phyloP scores from a whole-genome alignment of 1,140 invertebrate genomes.

The Lanistes nyassanus region DNA sequence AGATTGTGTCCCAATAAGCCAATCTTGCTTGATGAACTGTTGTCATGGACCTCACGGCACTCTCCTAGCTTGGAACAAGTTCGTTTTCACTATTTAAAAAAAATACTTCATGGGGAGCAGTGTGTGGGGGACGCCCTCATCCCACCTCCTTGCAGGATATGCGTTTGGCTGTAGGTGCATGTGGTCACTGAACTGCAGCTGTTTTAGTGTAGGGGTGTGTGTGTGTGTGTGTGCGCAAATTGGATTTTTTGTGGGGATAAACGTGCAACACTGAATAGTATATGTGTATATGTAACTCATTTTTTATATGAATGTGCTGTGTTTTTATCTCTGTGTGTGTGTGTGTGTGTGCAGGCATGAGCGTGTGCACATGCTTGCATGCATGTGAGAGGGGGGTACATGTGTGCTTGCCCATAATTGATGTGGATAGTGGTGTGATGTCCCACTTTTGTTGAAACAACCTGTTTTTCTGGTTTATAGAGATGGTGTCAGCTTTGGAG shows the following conservation, averaged over 20 bases:
- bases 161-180: neutral
- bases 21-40: too few relatives aligned
- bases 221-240: slow-evolving; percentile 16
- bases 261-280: neutral
- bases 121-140: neutral
- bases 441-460: too few relatives aligned
- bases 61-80: neutral
- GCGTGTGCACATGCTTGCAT: too few relatives aligned
- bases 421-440: too few relatives aligned
- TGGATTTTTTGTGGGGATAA: neutral
- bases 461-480: too few relatives aligned
- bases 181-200: neutral
- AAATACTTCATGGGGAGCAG: neutral
- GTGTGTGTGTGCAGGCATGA: too few relatives aligned
- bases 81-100: neutral
- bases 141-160: neutral
- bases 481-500: too few relatives aligned
- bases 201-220: neutral
- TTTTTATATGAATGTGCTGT: slow-evolving; percentile 1
- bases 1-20: too few relatives aligned
- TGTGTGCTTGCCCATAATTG: too few relatives aligned
- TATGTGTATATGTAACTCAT: neutral
- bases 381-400: too few relatives aligned
- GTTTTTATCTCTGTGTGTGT: too few relatives aligned
- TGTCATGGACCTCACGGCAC: too few relatives aligned